Evolutionary conservation across 2,888 invertebrate genomes (phyloP), one percentile per base, ranked within the genome.

Genomic region (Drosophila sordidapex): DNA sequence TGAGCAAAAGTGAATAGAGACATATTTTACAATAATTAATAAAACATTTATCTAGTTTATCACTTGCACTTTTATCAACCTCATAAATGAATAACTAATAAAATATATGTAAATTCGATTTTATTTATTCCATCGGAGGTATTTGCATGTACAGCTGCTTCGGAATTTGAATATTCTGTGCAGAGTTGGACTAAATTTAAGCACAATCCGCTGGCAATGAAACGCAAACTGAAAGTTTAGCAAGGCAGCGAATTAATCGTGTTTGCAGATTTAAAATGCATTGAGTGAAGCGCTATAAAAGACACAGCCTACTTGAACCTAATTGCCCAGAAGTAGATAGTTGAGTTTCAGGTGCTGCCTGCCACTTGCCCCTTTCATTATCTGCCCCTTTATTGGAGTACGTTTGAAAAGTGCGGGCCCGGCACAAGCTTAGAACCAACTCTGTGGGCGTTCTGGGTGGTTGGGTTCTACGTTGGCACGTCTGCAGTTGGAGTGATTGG

Each of bases 371-470:
- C 11, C 27, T 38, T 70, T 76, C 52, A 62, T 62, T 80, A 49
- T 52, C 51, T 40, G 53, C n/a, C 35, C 31, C 21, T 48, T 57
- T 33, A 0, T 10, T 33, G 10, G 33, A 74, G 74, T 65, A 74
- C 77, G 80, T 77, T 83, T 80, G 40, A 59, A 71, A 81, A 70
- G 6, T 66, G 54, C 48, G 54, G 36, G 27, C 57, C 52, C 46
- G 35, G 43, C 68, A 56, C 31, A 70, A 69, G 74, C 68, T 66
- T 46, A 57, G 54, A 43, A 59, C 51, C 57, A 52, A 73, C 74
- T 79, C 61, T 65, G 76, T 64, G 83, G 81, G 68, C 62, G 83
- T 74, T 83, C 66, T 85, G 81, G 76, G 67, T 75, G 76, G 73
- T 60, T 81, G 81, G 59, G 59, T 63, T 70, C 48, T 33, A 66